A percentile compares a stretch with the other conserved stretches of the same genome.
Conservation (phyloP, 1,140 invertebrate species). For the Pseudomyrmex concolor region DNA sequence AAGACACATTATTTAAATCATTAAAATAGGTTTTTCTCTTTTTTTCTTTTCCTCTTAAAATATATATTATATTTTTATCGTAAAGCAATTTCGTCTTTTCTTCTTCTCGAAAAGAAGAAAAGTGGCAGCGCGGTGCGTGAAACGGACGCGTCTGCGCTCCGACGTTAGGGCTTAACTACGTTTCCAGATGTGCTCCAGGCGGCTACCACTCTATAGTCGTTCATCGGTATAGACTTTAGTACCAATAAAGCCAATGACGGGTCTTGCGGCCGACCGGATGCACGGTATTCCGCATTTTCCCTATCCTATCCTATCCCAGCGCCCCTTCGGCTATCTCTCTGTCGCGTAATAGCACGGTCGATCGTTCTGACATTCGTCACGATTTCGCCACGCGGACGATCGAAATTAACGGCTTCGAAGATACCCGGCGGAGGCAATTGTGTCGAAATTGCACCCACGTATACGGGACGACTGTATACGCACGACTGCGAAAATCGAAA, state of each 20-base stretch:
- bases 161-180: slow-evolving; percentile 71
- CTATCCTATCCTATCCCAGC: slow-evolving; percentile 27
- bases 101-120: slow-evolving; percentile 10
- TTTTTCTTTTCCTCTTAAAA: too few relatives aligned
- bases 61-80: neutral
- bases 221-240: slow-evolving; percentile 77
- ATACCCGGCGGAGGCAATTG: slow-evolving; percentile 49
- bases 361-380: slow-evolving; percentile 68
- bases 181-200: slow-evolving; percentile 77
- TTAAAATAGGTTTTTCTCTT: neutral
- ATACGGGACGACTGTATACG: slow-evolving; percentile 30
- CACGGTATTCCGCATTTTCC: slow-evolving; percentile 73
- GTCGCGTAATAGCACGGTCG: slow-evolving; percentile 31
- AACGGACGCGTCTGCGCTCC: slow-evolving; percentile 7
- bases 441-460: slow-evolving; percentile 49
- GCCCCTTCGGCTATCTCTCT: slow-evolving; percentile 36
- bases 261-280: slow-evolving; percentile 72
- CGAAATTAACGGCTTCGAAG: slow-evolving; percentile 71
- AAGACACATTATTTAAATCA: neutral
- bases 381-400: slow-evolving; percentile 53
- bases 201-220: slow-evolving; percentile 70
- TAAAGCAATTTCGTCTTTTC: too few relatives aligned
- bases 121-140: slow-evolving; percentile 1
- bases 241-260: slow-evolving; percentile 79
- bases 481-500: neutral